These are phyloP conservation scores for Macrostomum cliftonense DNA, from an alignment of 2,888 invertebrate genomes.

Conservation along the genomic window DNA sequence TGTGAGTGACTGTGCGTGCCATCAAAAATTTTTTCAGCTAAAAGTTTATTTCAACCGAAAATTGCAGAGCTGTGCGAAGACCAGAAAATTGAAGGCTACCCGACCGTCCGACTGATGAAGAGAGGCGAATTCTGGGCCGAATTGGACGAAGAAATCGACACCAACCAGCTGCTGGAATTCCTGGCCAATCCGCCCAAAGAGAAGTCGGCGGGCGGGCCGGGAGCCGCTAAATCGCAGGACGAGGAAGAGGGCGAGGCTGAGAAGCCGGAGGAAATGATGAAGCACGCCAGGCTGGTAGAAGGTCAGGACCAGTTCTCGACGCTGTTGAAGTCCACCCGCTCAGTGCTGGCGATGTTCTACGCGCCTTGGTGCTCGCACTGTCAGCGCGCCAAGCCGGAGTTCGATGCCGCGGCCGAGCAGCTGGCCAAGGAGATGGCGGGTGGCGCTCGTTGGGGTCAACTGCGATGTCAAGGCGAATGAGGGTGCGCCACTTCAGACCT, in stretches of 20 bases:
- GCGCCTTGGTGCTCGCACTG: not conserved
- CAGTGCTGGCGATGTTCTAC: not conserved
- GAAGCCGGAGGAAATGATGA: not conserved
- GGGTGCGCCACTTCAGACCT: no score
- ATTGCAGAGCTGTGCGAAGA: not conserved
- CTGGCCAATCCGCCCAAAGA: not conserved
- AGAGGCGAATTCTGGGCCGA: not conserved
- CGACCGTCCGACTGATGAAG: not conserved
- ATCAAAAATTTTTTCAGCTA: no score
- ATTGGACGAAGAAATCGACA: not conserved
- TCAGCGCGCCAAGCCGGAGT: not conserved
- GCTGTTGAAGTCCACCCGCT: no score
- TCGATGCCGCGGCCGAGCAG: no score
- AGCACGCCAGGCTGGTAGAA: not conserved
- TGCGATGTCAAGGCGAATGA: no score
- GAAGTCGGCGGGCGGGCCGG: not conserved
- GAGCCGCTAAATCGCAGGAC: not conserved
- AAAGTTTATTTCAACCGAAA: no score
- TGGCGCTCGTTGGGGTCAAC: no score
- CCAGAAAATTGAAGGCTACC: not conserved
- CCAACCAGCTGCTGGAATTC: not conserved
- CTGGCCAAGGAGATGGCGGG: no score
- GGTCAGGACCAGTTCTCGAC: not conserved
- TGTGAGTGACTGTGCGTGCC: no score
- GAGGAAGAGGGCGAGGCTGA: no score